A percentile compares a stretch with the other conserved stretches of the same genome.
Conservation (phyloP, 1,140 invertebrate genomes). For the Danaus melanippus region DNA sequence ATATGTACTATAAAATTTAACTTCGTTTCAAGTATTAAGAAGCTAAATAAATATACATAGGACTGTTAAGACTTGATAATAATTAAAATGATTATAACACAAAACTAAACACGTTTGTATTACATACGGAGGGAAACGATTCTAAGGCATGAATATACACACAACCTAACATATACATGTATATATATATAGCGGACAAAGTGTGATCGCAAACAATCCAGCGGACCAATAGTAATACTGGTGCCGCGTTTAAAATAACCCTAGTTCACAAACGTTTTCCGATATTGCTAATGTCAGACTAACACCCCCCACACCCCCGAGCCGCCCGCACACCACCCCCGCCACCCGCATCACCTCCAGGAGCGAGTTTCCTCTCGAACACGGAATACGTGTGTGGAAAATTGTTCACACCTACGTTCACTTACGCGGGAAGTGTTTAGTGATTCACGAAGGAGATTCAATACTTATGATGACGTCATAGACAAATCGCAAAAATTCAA, state of each 20-base stretch:
- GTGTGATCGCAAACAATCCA: neutral
- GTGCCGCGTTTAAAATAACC: neutral
- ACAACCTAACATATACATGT: too few species aligned
- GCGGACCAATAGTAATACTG: slow-evolving; percentile 4
- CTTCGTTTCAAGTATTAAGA: too few species aligned
- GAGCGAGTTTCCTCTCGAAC: slow-evolving; percentile 3
- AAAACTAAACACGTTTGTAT: too few species aligned
- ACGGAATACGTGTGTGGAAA: slow-evolving; percentile 8
- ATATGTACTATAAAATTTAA: too few species aligned
- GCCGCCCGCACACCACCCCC: neutral
- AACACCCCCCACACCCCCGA: neutral
- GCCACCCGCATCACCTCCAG: slow-evolving; percentile 1
- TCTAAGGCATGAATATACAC: too few species aligned
- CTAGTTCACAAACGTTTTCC: slow-evolving; percentile 5
- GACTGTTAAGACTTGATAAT: too few species aligned
- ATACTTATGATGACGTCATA: too few species aligned
- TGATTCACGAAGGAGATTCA: neutral
- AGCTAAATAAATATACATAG: too few species aligned
- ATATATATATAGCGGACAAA: too few species aligned
- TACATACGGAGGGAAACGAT: too few species aligned
- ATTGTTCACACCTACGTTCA: slow-evolving; percentile 9
- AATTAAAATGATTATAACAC: too few species aligned
- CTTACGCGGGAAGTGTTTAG: slow-evolving; percentile 4
- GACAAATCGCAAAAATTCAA: too few species aligned
- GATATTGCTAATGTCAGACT: slow-evolving; percentile 13